Conservation (phyloP, 2,113 vertebrate species). For the Heptranchias perlo region DNA sequence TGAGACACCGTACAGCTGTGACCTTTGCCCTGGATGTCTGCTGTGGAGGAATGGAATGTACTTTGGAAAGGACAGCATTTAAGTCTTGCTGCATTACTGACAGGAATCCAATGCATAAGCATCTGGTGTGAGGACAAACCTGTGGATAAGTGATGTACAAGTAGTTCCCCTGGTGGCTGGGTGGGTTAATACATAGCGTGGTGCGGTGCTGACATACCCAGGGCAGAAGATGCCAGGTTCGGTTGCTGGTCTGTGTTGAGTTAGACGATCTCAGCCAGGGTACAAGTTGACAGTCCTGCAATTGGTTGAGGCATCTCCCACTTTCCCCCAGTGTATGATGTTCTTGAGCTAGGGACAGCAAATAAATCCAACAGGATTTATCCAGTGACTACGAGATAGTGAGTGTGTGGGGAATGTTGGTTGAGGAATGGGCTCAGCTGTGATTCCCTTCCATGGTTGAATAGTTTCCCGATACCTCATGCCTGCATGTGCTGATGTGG, state of each 20-base stretch:
- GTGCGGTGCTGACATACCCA: background rate
- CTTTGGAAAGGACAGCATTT: background rate
- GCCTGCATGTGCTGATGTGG: background rate
- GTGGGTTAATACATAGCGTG: background rate
- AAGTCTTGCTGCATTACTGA: background rate
- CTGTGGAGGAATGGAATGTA: slow-evolving; percentile 15
- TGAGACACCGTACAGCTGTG: slow-evolving; percentile 3
- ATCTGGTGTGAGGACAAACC: background rate
- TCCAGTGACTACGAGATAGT: background rate
- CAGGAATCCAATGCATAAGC: background rate
- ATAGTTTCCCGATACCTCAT: background rate
- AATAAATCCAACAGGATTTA: background rate
- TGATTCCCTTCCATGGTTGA: too few species aligned
- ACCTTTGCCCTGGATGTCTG: background rate
- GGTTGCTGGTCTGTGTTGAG: background rate
- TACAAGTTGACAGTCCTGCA: background rate
- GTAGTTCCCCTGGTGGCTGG: background rate
- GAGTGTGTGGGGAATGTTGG: too few species aligned
- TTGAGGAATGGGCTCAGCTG: too few species aligned
- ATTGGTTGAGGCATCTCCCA: background rate
- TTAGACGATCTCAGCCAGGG: background rate
- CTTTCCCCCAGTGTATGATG: background rate
- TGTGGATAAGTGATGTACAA: background rate
- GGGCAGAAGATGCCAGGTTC: background rate
- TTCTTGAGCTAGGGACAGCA: background rate